Evolutionary conservation across 2,888 invertebrate species (phyloP).

Genomic region (Unio delphinus): DNA sequence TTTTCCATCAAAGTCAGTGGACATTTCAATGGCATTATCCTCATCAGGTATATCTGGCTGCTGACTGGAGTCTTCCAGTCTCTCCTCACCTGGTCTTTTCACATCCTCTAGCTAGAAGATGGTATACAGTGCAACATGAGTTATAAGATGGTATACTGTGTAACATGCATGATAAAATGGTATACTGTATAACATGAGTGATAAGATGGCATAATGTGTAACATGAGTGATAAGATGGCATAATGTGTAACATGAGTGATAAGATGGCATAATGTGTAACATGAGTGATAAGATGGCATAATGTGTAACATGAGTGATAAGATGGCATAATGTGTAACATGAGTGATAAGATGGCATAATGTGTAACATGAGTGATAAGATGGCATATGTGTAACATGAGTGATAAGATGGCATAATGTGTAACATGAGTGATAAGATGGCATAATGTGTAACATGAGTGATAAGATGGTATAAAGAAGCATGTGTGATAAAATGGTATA

Average conservation of each 20-base stretch:
- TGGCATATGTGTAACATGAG: neutral
- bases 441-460: neutral
- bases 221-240: too few relatives aligned
- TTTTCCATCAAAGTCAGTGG: conserved; percentile 94
- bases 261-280: neutral
- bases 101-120: conserved; percentile 82
- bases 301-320: too few relatives aligned
- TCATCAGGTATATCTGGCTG: conserved; percentile 64
- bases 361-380: neutral
- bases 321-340: too few relatives aligned
- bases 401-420: too few relatives aligned
- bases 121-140: neutral
- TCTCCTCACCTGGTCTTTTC: conserved; percentile 76
- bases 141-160: neutral
- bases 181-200: too few relatives aligned
- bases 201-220: too few relatives aligned
- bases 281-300: too few relatives aligned
- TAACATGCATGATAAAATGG: too few relatives aligned
- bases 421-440: too few relatives aligned
- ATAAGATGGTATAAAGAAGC: neutral
- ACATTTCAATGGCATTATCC: conserved; percentile 84
- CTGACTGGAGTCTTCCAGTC: conserved; percentile 80
- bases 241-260: too few relatives aligned
- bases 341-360: too few relatives aligned
- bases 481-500: too few relatives aligned